phyloP scores from a whole-genome alignment of 1,140 invertebrate species.

The Muscidifurax raptorellus region DNA sequence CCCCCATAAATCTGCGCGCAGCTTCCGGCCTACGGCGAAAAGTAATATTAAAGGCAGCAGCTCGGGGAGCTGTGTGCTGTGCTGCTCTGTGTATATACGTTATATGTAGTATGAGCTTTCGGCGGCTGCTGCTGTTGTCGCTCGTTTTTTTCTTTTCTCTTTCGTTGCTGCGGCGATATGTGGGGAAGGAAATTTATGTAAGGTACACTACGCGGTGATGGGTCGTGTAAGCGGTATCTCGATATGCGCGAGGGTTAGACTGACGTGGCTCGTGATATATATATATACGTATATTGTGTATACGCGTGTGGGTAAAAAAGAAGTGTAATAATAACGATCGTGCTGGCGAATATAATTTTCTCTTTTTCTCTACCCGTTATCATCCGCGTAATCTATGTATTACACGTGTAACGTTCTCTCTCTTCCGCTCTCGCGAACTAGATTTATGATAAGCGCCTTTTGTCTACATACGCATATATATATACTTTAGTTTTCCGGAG shows the following conservation, averaged over 20 bases:
- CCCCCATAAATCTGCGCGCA: constrained; percentile 64
- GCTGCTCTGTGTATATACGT: background rate
- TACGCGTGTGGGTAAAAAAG: too few relatives aligned
- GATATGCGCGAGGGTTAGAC: background rate
- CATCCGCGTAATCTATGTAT: background rate
- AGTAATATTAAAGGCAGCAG: constrained; percentile 65
- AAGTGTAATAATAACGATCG: background rate
- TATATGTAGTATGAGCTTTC: background rate
- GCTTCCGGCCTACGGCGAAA: constrained; percentile 64
- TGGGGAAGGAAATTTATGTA: constrained; percentile 63
- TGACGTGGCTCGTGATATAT: too few relatives aligned
- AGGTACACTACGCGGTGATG: constrained; percentile 41
- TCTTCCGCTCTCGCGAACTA: background rate
- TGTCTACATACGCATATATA: too few relatives aligned
- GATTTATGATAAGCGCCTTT: background rate
- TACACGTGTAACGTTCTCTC: background rate
- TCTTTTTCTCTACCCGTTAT: too few relatives aligned
- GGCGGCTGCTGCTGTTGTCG: constrained; percentile 51
- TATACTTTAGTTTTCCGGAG: background rate
- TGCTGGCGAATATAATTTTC: too few relatives aligned
- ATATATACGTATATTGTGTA: too few relatives aligned
- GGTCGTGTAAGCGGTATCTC: background rate
- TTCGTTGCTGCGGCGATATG: constrained; percentile 38
- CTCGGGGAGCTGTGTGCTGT: too few relatives aligned
- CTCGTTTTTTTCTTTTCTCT: constrained; percentile 56